Percentiles rank a stretch among this genome's conserved stretches.
These are phyloP conservation scores for Pseudochromis fuscus DNA, from an alignment of 2,797 vertebrate genomes.

Conservation along the genomic window DNA sequence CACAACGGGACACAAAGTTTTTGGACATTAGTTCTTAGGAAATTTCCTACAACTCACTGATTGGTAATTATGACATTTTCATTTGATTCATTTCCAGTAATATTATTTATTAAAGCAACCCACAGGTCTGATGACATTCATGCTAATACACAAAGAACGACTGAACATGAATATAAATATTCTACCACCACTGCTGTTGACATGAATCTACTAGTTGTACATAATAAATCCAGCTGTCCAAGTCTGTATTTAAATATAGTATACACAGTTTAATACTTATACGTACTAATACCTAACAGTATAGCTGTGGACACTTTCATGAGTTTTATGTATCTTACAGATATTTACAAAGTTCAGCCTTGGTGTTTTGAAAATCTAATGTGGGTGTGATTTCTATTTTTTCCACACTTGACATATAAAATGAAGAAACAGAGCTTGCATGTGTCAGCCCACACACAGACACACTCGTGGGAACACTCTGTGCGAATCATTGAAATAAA, in stretches of 20 bases:
- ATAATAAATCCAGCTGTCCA: no score
- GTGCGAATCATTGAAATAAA: constrained; percentile 52
- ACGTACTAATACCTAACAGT: background rate
- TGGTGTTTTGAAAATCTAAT: background rate
- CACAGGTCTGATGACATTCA: background rate
- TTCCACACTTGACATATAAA: constrained; percentile 9
- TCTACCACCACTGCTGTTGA: no score
- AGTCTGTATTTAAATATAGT: no score
- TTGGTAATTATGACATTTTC: background rate
- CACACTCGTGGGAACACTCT: constrained; percentile 7
- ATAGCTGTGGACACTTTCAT: background rate
- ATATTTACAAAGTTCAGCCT: constrained; percentile 1
- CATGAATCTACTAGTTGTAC: no score
- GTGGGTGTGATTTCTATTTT: constrained; percentile 10
- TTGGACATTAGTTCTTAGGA: no score
- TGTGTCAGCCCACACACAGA: constrained; percentile 35
- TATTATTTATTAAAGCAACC: constrained; percentile 4
- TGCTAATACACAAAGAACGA: no score
- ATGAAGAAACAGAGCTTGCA: constrained; percentile 18
- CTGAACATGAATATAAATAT: no score
- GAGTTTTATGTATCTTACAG: background rate
- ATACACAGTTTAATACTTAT: background rate
- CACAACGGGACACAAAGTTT: background rate
- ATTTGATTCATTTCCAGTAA: background rate
- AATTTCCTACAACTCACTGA: no score